Conservation (phyloP, 2,797 vertebrate species). For the Sebastes kiyomatsui region DNA sequence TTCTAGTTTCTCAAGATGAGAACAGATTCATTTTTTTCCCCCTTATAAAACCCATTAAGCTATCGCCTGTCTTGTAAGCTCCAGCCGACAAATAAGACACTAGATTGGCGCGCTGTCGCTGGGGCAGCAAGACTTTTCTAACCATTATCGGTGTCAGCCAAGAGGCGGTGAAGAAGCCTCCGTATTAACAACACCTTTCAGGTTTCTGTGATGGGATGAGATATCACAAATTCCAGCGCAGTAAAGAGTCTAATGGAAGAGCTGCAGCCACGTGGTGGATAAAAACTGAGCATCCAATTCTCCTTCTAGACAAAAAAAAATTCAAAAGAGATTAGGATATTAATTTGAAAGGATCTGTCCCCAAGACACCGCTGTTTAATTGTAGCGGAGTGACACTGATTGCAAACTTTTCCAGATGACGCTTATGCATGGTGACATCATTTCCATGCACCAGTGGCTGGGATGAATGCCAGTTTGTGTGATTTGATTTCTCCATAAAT, state of each 20-base stretch:
- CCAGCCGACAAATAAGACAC: conserved; percentile 44
- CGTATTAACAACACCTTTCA: conserved; percentile 12
- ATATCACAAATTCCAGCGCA: not conserved
- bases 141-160: conserved; percentile 47
- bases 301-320: not conserved
- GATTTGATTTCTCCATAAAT: conserved; percentile 77
- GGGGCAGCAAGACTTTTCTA: conserved; percentile 15
- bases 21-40: conserved; percentile 2
- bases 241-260: not conserved
- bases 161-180: conserved; percentile 10
- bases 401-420: conserved; percentile 70
- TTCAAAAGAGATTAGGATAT: conserved; percentile 21
- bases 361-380: conserved; percentile 29
- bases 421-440: conserved; percentile 71
- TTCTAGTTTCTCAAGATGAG: conserved; percentile 57
- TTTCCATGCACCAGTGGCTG: conserved; percentile 65
- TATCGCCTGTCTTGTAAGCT: conserved; percentile 53
- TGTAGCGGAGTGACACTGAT: conserved; percentile 58
- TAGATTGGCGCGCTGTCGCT: conserved; percentile 43
- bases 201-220: not conserved
- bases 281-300: not conserved
- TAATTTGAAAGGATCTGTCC: conserved; percentile 45
- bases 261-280: not conserved
- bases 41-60: conserved; percentile 65
- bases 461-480: conserved; percentile 73